phyloP scores from a whole-genome alignment of 2,888 invertebrate genomes.

The Electrophaes corylata region DNA sequence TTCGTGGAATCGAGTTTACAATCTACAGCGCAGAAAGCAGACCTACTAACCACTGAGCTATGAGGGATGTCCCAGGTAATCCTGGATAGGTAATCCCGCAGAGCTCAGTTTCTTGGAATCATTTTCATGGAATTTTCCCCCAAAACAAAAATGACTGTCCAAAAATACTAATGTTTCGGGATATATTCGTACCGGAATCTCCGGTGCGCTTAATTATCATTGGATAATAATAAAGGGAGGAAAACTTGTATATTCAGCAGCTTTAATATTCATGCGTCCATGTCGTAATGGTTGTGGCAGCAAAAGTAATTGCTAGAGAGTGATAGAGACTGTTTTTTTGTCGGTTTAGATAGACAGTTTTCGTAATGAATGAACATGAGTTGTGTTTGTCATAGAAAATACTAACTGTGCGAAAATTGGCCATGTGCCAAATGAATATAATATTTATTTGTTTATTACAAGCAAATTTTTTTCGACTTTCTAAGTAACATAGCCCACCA shows the following conservation, averaged over 20 bases:
- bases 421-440: background rate
- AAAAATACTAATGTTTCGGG: conserved; percentile 26
- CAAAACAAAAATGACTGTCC: conserved; percentile 17
- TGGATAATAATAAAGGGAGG: conserved; percentile 50
- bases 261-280: conserved; percentile 60
- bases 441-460: background rate
- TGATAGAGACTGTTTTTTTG: conserved; percentile 20
- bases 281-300: conserved; percentile 43
- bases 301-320: conserved; percentile 37
- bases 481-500: too few relatives aligned
- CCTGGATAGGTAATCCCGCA: too few relatives aligned
- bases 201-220: conserved; percentile 50
- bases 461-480: too few relatives aligned
- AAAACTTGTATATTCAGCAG: conserved; percentile 48
- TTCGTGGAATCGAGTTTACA: too few relatives aligned
- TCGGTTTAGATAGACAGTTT: background rate
- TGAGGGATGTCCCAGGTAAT: too few relatives aligned
- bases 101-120: too few relatives aligned
- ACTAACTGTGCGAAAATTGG: background rate
- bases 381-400: background rate
- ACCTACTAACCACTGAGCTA: too few relatives aligned
- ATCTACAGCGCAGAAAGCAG: too few relatives aligned
- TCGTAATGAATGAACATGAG: background rate
- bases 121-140: background rate
- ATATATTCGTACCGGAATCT: conserved; percentile 35